These are phyloP conservation scores for Zaprionus lachaisei DNA, from an alignment of 1,140 invertebrate genomes.

Conservation along the genomic window DNA sequence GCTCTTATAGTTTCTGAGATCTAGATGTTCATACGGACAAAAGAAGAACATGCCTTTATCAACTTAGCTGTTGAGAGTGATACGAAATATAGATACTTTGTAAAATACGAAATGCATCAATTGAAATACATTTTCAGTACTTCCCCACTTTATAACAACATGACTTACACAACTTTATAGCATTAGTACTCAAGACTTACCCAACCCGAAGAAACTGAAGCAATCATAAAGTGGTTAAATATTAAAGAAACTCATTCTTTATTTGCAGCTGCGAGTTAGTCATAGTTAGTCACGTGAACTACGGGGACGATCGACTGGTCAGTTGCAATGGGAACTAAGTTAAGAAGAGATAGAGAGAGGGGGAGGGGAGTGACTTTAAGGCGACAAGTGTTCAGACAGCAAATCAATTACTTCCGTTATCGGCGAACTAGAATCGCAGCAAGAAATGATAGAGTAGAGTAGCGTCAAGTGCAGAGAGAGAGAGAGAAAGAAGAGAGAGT, in stretches of 20 bases:
- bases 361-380: not conserved
- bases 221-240: not conserved
- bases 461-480: not conserved
- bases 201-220: not conserved
- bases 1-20: not conserved
- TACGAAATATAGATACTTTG: not conserved
- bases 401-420: conserved; percentile 70
- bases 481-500: not conserved
- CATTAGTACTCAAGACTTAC: not conserved
- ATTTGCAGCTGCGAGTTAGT: conserved; percentile 7
- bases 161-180: not conserved
- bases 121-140: not conserved
- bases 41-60: rapidly evolving
- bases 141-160: not conserved
- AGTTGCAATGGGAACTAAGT: conserved; percentile 10
- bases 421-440: conserved; percentile 20
- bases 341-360: too few relatives aligned
- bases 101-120: not conserved
- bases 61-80: not conserved
- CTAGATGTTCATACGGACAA: not conserved
- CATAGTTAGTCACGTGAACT: conserved; percentile 19
- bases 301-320: not conserved
- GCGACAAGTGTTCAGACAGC: conserved; percentile 27
- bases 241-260: conserved; percentile 8
- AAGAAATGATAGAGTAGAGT: conserved; percentile 45